Conservation (phyloP, 2,888 invertebrate species). For the Agonopterix heracliana region DNA sequence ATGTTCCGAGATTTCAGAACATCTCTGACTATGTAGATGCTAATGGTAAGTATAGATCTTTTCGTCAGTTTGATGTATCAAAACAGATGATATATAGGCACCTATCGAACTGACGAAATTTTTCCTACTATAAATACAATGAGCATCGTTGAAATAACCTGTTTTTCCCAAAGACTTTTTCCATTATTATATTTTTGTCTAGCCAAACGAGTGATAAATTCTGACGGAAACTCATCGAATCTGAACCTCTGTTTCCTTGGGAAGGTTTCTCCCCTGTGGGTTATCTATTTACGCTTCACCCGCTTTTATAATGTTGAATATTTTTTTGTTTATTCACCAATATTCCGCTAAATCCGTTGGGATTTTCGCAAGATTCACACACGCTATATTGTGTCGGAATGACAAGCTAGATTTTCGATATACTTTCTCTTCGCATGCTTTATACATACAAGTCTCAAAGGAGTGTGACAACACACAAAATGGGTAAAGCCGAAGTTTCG, state of each 20-base stretch:
- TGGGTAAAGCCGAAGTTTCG: neutral
- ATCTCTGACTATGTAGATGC: no score
- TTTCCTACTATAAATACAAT: no score
- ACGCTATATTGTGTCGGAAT: neutral
- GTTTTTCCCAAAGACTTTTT: conserved; percentile 1
- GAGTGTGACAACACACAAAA: neutral
- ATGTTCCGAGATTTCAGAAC: no score
- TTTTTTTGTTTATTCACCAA: conserved; percentile 12
- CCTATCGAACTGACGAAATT: no score
- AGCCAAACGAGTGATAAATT: conserved; percentile 8
- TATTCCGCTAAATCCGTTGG: conserved; percentile 3
- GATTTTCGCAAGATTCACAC: neutral
- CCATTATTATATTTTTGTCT: conserved; percentile 4
- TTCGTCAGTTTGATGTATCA: no score
- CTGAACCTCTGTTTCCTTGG: conserved; percentile 4
- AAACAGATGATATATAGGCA: no score
- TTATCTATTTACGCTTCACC: conserved; percentile 13
- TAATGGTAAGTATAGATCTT: no score
- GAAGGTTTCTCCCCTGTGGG: conserved; percentile 6
- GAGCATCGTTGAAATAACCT: no score
- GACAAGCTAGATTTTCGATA: conserved; percentile 1
- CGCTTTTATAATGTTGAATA: conserved; percentile 6
- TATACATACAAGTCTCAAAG: neutral
- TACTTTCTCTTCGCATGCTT: neutral
- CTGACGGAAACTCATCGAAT: conserved; percentile 7